Evolutionary conservation across 2,888 invertebrate species (phyloP).

Genomic region (Drosophila incognita): DNA sequence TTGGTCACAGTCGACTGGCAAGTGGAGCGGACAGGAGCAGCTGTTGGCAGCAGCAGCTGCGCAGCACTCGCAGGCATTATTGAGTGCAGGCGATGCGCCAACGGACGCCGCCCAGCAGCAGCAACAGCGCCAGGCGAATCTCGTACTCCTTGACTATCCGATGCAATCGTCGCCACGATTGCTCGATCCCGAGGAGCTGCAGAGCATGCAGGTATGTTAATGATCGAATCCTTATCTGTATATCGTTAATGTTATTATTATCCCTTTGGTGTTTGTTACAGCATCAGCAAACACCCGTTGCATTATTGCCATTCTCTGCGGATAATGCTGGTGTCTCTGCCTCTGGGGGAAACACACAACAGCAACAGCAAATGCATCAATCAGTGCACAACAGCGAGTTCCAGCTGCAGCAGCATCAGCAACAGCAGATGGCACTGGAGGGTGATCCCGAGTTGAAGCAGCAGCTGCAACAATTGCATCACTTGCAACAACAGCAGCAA

Average conservation of each 20-base stretch:
- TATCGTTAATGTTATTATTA: too few relatives aligned
- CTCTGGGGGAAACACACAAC: slow-evolving; percentile 58
- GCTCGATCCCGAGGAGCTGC: slow-evolving; percentile 84
- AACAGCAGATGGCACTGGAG: slow-evolving; percentile 77
- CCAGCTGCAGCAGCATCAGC: slow-evolving; percentile 73
- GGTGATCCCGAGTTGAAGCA: slow-evolving; percentile 81
- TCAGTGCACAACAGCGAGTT: slow-evolving; percentile 81
- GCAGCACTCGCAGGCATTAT: slow-evolving; percentile 76
- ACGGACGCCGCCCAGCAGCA: slow-evolving; percentile 54
- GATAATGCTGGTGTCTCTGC: slow-evolving; percentile 67
- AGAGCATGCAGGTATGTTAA: slow-evolving; percentile 82
- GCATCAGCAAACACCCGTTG: slow-evolving; percentile 84
- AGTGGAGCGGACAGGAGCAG: slow-evolving; percentile 83
- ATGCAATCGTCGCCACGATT: slow-evolving; percentile 85
- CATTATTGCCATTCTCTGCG: slow-evolving; percentile 82
- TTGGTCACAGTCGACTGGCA: slow-evolving; percentile 79
- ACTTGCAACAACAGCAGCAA: slow-evolving; percentile 78
- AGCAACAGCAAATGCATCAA: slow-evolving; percentile 65
- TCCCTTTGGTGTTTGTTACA: slow-evolving; percentile 37
- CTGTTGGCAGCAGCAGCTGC: slow-evolving; percentile 76
- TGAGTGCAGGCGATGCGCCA: slow-evolving; percentile 76
- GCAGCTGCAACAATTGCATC: slow-evolving; percentile 69
- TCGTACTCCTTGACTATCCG: slow-evolving; percentile 84
- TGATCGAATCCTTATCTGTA: neutral
- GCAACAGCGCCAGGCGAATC: slow-evolving; percentile 81